Conservation (phyloP, 30 jellyfish, hydroid and myxozoan species). For the Clytia hemisphaerica region DNA sequence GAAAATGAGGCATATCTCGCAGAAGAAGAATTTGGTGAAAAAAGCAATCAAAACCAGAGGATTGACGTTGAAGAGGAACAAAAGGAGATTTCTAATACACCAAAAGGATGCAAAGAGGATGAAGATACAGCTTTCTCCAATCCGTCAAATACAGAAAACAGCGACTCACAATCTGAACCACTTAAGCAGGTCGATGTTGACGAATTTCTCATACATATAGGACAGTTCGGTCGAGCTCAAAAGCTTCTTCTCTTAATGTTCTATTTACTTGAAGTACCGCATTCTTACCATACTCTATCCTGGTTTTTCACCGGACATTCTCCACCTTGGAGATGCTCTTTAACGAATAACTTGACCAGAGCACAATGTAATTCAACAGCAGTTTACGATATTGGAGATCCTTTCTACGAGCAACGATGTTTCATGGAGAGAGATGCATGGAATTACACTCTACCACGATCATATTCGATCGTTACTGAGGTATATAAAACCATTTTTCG, state of each 20-base stretch:
- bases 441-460: neutral
- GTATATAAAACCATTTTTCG: neutral
- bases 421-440: neutral
- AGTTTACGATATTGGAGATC: neutral
- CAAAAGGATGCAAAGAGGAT: too few relatives aligned
- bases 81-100: too few relatives aligned
- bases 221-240: conserved; percentile 57
- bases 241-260: conserved; percentile 36
- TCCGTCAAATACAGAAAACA: too few relatives aligned
- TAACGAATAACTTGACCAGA: neutral
- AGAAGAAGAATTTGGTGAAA: too few relatives aligned
- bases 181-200: conserved; percentile 76
- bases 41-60: too few relatives aligned
- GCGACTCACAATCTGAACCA: too few relatives aligned
- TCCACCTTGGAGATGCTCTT: conserved; percentile 19
- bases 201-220: conserved; percentile 34
- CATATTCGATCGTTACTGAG: conserved; percentile 4
- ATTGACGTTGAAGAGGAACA: too few relatives aligned
- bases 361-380: neutral
- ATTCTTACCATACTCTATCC: neutral
- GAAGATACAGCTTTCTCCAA: too few relatives aligned
- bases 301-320: neutral
- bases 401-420: neutral
- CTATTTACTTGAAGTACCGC: conserved; percentile 11
- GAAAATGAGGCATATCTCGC: too few relatives aligned